Percentiles rank a stretch among this genome's conserved stretches.
These are phyloP conservation scores for Ephydatia muelleri DNA, from an alignment of 37 sponge, comb jelly and placozoan genomes.

Conservation along the genomic window DNA sequence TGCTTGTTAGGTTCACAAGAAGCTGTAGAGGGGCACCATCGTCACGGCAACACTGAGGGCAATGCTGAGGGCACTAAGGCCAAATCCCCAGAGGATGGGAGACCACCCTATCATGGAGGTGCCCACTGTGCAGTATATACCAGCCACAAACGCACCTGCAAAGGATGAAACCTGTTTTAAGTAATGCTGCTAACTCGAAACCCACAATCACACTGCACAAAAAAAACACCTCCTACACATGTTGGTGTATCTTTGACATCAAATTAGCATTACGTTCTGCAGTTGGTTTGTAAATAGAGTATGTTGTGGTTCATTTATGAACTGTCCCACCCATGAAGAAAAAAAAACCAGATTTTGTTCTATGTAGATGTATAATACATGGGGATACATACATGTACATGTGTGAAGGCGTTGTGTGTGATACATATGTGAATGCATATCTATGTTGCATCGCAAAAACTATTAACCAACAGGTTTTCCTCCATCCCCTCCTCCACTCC, in stretches of 20 bases:
- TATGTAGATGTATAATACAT: not conserved
- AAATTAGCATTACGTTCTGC: too few species aligned
- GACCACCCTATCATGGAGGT: constrained; percentile 33
- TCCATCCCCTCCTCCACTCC: not conserved
- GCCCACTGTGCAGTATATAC: constrained; percentile 41
- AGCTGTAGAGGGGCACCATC: constrained; percentile 48
- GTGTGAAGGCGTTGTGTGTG: too few species aligned
- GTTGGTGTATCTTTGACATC: too few species aligned
- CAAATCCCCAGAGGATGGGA: constrained; percentile 69
- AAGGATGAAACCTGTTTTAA: not conserved
- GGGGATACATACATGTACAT: not conserved
- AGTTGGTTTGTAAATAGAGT: constrained; percentile 5
- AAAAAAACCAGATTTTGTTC: too few species aligned
- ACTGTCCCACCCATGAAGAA: too few species aligned
- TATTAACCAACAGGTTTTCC: not conserved
- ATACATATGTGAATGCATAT: not conserved
- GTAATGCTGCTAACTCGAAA: not conserved
- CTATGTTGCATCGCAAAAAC: not conserved
- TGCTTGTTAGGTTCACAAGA: constrained; percentile 42
- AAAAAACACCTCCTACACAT: too few species aligned
- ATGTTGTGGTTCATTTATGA: too few species aligned
- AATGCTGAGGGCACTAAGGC: constrained; percentile 46
- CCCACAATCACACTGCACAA: not conserved
- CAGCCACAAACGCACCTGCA: constrained; percentile 71
- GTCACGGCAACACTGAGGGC: constrained; percentile 39